Evolutionary conservation across 1,140 invertebrate genomes (phyloP).

Genomic region (Drosophila navojoa): DNA sequence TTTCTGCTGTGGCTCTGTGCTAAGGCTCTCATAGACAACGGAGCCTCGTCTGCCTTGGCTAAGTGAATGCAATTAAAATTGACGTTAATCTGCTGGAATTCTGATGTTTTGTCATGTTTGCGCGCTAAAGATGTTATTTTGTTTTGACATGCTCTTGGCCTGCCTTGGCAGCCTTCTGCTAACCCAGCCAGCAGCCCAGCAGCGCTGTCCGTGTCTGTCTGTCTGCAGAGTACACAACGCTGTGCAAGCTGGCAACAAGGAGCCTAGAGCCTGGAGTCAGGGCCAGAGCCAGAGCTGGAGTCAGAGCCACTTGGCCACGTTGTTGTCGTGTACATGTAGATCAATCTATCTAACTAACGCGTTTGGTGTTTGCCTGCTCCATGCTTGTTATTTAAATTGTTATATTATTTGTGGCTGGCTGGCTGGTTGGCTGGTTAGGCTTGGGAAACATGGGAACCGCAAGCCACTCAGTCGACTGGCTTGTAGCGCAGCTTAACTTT

Average conservation of each 20-base stretch:
- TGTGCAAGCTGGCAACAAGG: constrained; percentile 19
- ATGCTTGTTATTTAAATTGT: constrained; percentile 82
- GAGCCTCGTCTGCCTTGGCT: constrained; percentile 50
- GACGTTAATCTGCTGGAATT: constrained; percentile 82
- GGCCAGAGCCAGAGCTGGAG: constrained; percentile 1
- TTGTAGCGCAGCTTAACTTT: constrained; percentile 74
- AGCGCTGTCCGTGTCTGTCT: constrained; percentile 9
- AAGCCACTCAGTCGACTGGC: constrained; percentile 34
- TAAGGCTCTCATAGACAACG: constrained; percentile 55
- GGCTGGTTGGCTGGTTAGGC: constrained; percentile 63
- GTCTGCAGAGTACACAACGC: constrained; percentile 16
- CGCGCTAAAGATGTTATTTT: constrained; percentile 82
- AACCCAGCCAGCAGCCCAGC: constrained; percentile 38
- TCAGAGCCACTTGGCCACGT: constrained; percentile 48
- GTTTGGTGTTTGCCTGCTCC: constrained; percentile 74
- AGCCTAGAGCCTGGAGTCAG: constrained; percentile 25
- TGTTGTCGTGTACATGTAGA: constrained; percentile 81
- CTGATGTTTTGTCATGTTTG: constrained; percentile 83
- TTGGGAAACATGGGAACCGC: constrained; percentile 66
- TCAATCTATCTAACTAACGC: constrained; percentile 83
- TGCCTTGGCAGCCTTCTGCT: constrained; percentile 51
- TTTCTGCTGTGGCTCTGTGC: constrained; percentile 59
- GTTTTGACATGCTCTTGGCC: constrained; percentile 80
- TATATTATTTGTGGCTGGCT: constrained; percentile 78
- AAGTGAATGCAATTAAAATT: constrained; percentile 83